These are phyloP conservation scores for Cyprinus carpio DNA, from an alignment of 2,113 vertebrate genomes.

Conservation along the genomic window DNA sequence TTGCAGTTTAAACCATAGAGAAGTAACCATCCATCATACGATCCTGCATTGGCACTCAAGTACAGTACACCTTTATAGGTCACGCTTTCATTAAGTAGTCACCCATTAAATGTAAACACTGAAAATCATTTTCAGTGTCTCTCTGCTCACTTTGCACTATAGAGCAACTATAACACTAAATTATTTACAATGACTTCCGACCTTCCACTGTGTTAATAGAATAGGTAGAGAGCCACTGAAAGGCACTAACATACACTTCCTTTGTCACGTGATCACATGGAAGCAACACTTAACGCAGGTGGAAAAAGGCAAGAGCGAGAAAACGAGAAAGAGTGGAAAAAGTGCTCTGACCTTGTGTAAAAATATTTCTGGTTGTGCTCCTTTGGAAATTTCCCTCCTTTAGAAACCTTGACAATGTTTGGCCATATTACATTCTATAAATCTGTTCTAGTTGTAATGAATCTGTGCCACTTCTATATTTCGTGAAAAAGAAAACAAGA, in stretches of 20 bases:
- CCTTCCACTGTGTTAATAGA: conserved; percentile 14
- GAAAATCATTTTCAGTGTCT: not conserved
- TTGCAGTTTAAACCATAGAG: not conserved
- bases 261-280: not conserved
- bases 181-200: conserved; percentile 27
- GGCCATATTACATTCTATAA: not conserved
- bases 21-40: not conserved
- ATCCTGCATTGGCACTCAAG: conserved; percentile 11
- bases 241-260: not conserved
- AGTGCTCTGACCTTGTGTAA: conserved; percentile 1
- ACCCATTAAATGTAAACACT: conserved; percentile 24
- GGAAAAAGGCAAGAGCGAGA: not conserved
- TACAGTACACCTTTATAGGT: conserved; percentile 28
- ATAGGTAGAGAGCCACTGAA: conserved; percentile 8
- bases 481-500: not conserved
- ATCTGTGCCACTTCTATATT: not conserved
- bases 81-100: conserved; percentile 17
- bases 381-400: not conserved
- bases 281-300: not conserved
- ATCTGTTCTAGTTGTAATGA: not conserved
- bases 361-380: not conserved
- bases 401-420: not conserved
- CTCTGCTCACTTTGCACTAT: conserved; percentile 7
- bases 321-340: not conserved
- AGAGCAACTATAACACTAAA: conserved; percentile 10